Evolutionary conservation across 2,797 vertebrate genomes (phyloP).

Genomic region (Acestrorhynchus altus): DNA sequence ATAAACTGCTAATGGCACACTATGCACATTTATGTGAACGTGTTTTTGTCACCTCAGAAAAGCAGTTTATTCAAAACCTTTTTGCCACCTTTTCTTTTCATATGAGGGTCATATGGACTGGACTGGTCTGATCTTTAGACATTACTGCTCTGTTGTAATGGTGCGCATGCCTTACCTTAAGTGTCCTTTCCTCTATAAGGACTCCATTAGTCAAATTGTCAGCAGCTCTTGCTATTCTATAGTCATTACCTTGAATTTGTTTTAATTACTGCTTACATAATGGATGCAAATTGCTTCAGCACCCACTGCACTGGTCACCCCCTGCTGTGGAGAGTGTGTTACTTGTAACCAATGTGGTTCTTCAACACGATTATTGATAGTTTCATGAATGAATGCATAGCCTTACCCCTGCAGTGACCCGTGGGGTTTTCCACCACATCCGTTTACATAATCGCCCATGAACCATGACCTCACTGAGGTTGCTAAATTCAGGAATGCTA

Average conservation of each 20-base stretch:
- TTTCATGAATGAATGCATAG: background rate
- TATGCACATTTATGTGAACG: too few relatives aligned
- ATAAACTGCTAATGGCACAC: too few relatives aligned
- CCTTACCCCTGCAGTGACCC: background rate
- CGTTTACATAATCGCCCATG: constrained; percentile 22
- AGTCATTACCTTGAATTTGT: constrained; percentile 3
- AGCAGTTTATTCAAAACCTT: too few relatives aligned
- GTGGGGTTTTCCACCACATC: background rate
- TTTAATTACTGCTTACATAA: background rate
- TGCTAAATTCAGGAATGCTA: background rate
- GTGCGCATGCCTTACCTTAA: background rate
- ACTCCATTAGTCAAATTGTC: background rate
- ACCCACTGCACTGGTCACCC: background rate
- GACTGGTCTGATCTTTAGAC: too few relatives aligned
- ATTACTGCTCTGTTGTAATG: background rate
- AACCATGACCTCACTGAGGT: constrained; percentile 6
- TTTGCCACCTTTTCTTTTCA: too few relatives aligned
- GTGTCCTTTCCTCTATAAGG: background rate
- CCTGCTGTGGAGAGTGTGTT: background rate
- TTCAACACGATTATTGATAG: constrained; percentile 3
- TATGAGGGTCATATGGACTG: too few relatives aligned
- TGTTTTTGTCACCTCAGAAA: too few relatives aligned
- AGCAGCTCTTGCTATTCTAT: background rate
- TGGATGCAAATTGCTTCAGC: background rate
- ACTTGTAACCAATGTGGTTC: background rate